phyloP scores from a whole-genome alignment of 2,888 invertebrate genomes.

The Harpalus rufipes region DNA sequence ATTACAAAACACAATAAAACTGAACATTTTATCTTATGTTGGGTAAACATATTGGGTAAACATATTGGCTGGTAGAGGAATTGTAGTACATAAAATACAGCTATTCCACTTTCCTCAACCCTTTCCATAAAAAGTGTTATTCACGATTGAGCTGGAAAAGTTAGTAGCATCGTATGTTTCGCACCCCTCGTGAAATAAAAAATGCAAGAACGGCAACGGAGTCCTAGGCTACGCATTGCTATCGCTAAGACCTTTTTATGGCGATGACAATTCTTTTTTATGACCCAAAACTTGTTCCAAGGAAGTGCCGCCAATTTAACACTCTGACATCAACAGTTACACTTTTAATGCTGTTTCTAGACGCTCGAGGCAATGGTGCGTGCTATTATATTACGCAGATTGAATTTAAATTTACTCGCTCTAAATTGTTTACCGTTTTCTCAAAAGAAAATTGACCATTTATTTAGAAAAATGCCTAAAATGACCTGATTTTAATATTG shows the following conservation, averaged over 20 bases:
- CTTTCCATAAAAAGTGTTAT: constrained; percentile 14
- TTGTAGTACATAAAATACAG: not conserved
- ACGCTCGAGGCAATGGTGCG: constrained; percentile 50
- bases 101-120: not conserved
- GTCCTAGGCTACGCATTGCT: constrained; percentile 47
- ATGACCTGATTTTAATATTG: too few relatives aligned
- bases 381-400: constrained; percentile 63
- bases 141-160: constrained; percentile 8
- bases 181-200: constrained; percentile 11
- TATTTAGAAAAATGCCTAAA: not conserved
- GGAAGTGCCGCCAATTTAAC: constrained; percentile 66
- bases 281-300: constrained; percentile 61
- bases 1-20: too few relatives aligned
- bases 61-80: not conserved
- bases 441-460: not conserved
- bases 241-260: constrained; percentile 63
- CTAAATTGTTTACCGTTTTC: constrained; percentile 30
- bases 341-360: constrained; percentile 62
- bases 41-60: too few relatives aligned
- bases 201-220: constrained; percentile 26
- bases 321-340: constrained; percentile 66
- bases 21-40: too few relatives aligned
- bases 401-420: constrained; percentile 60
- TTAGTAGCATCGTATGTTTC: constrained; percentile 28
- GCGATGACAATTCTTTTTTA: constrained; percentile 67